These are phyloP conservation scores for Helostoma temminkii DNA, from an alignment of 2,797 vertebrate genomes.

Conservation along the genomic window DNA sequence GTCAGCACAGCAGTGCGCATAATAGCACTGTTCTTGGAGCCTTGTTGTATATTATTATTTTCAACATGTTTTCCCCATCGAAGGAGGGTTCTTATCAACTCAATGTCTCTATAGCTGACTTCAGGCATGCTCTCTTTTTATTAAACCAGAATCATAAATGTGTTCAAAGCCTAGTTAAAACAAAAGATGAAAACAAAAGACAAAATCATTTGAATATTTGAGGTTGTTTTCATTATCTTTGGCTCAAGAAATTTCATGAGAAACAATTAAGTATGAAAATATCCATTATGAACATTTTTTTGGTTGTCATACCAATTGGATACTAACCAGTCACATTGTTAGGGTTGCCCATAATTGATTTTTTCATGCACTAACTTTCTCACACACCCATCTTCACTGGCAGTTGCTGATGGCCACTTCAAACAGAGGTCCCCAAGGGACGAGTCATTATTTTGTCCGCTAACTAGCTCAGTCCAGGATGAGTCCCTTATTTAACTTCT, in stretches of 20 bases:
- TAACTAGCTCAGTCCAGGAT: slow-evolving; percentile 20
- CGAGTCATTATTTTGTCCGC: slow-evolving; percentile 28
- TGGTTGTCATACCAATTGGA: slow-evolving; percentile 27
- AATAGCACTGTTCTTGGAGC: too few relatives aligned
- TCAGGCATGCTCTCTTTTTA: background rate
- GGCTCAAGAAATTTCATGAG: too few relatives aligned
- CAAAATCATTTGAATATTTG: slow-evolving; percentile 13
- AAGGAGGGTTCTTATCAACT: background rate
- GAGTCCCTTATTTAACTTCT: slow-evolving; percentile 15
- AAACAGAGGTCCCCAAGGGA: slow-evolving; percentile 35
- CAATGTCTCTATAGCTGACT: background rate
- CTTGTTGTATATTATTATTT: too few relatives aligned
- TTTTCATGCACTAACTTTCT: slow-evolving; percentile 13
- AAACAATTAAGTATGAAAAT: slow-evolving; percentile 49
- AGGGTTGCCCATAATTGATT: slow-evolving; percentile 32
- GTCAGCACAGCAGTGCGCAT: too few relatives aligned
- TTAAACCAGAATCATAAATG: slow-evolving; percentile 27
- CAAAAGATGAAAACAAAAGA: too few relatives aligned
- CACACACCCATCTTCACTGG: slow-evolving; percentile 16
- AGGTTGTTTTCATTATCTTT: too few relatives aligned
- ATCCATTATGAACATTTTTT: slow-evolving; percentile 17
- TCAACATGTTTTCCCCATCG: background rate
- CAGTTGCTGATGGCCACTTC: slow-evolving; percentile 35
- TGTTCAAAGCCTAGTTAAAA: slow-evolving; percentile 23
- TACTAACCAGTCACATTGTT: slow-evolving; percentile 19